These are phyloP conservation scores for Phytoseiulus persimilis DNA, from an alignment of 2,888 invertebrate species.

Conservation along the genomic window DNA sequence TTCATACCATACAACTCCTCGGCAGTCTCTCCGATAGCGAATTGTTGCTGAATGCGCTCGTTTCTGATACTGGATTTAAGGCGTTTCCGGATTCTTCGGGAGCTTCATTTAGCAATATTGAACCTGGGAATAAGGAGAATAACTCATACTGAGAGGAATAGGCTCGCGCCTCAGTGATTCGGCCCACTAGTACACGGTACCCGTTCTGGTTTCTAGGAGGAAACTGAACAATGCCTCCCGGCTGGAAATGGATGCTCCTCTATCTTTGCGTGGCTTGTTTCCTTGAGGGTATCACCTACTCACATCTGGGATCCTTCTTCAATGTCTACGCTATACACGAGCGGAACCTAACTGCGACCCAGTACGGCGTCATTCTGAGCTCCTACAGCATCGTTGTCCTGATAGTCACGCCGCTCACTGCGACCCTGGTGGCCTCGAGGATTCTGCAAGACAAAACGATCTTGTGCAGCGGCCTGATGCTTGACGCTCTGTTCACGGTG, in stretches of 20 bases:
- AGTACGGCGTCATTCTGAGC: background rate
- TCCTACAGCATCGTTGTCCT: background rate
- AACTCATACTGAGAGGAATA: no score
- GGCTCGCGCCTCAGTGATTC: no score
- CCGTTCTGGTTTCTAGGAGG: no score
- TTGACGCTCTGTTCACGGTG: background rate
- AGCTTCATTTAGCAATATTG: no score
- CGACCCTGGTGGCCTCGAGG: background rate
- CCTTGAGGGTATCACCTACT: slow-evolving; percentile 11
- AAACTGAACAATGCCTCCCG: background rate
- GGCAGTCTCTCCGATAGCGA: no score
- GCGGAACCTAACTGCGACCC: background rate
- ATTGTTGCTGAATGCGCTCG: no score
- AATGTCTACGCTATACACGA: background rate
- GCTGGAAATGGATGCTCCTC: background rate
- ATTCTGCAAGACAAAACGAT: background rate
- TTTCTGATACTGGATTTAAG: no score
- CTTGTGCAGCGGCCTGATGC: background rate
- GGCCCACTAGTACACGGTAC: no score
- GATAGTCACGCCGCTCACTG: background rate
- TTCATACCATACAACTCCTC: no score
- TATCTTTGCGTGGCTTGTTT: background rate
- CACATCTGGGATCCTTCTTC: slow-evolving; percentile 13
- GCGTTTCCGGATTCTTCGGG: no score
- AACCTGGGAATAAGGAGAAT: no score